phyloP scores from a whole-genome alignment of 2,113 vertebrate species.

The Albula goreensis region DNA sequence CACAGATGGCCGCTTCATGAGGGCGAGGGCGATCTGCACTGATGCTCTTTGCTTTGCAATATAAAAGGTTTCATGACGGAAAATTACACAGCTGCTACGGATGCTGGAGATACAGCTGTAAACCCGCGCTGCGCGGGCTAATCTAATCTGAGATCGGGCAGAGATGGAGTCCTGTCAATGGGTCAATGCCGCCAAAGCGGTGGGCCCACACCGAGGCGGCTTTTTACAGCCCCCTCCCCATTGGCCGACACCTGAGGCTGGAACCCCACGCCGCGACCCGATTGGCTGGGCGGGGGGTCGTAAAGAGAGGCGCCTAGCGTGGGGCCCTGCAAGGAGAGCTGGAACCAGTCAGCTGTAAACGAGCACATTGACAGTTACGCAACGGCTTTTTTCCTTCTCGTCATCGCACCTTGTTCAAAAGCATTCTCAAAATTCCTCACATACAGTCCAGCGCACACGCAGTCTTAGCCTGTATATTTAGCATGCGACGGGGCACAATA shows the following conservation, averaged over 20 bases:
- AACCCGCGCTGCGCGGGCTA: background rate
- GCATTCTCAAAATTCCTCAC: conserved; percentile 32
- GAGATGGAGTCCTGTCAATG: background rate
- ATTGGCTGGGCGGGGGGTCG: conserved; percentile 36
- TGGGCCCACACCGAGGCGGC: background rate
- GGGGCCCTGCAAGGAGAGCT: conserved; percentile 10
- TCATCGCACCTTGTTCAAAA: background rate
- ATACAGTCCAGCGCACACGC: background rate
- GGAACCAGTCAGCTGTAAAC: conserved; percentile 28
- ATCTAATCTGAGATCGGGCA: background rate
- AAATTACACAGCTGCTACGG: background rate
- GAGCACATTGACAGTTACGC: background rate
- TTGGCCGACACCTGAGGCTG: conserved; percentile 24
- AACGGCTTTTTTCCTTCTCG: background rate
- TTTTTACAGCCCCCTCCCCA: background rate
- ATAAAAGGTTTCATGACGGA: background rate
- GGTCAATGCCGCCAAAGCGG: background rate
- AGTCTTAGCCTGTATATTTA: background rate
- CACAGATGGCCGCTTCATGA: background rate
- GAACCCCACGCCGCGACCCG: conserved; percentile 29
- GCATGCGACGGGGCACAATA: background rate
- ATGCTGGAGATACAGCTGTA: background rate
- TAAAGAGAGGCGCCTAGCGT: background rate
- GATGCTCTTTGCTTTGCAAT: too few relatives aligned
- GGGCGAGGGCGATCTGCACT: too few relatives aligned